Conservation (phyloP, 2,888 invertebrate species). For the Hemaris fuciformis region DNA sequence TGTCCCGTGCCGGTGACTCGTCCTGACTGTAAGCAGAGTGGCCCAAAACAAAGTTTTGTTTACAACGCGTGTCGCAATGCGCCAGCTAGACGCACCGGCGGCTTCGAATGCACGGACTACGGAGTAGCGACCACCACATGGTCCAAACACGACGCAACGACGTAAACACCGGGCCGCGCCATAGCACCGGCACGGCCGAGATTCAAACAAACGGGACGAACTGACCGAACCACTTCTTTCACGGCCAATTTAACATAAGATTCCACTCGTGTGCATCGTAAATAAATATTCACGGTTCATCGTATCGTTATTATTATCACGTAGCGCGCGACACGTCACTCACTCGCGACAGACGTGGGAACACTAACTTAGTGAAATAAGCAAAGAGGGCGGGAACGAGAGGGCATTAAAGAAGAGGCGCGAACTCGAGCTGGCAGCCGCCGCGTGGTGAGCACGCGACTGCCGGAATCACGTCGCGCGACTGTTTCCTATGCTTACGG, state of each 20-base stretch:
- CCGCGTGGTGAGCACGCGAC: conserved; percentile 30
- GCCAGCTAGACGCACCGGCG: conserved; percentile 39
- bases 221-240: conserved; percentile 33
- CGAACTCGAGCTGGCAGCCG: conserved; percentile 28
- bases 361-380: conserved; percentile 61
- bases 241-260: conserved; percentile 39
- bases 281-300: conserved; percentile 52
- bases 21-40: neutral
- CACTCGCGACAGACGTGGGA: conserved; percentile 57
- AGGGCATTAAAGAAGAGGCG: conserved; percentile 47
- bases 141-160: conserved; percentile 38
- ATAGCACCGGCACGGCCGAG: conserved; percentile 35
- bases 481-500: neutral
- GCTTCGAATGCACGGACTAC: conserved; percentile 36
- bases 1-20: neutral
- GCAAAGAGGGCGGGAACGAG: conserved; percentile 62
- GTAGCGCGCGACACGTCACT: conserved; percentile 55
- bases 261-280: conserved; percentile 42
- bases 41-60: conserved; percentile 40
- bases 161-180: conserved; percentile 53
- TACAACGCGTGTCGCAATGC: conserved; percentile 60
- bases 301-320: conserved; percentile 45
- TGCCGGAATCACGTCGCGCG: conserved; percentile 18
- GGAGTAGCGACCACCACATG: conserved; percentile 48
- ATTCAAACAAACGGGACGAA: conserved; percentile 35